Percentiles rank a stretch among this genome's conserved stretches.
Conservation (phyloP, 2,888 invertebrate genomes). For the Spisula solida region DNA sequence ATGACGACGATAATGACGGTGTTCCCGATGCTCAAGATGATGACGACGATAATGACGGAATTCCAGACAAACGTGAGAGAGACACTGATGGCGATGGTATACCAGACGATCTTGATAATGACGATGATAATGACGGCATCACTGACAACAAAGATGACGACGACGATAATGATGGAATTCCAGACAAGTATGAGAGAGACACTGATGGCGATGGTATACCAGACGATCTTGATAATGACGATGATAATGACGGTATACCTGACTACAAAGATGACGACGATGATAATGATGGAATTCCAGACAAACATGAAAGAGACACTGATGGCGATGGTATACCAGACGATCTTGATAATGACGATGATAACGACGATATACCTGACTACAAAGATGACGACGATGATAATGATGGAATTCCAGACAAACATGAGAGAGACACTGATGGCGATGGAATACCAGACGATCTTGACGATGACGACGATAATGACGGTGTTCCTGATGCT, state of each 20-base stretch:
- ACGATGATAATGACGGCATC: no score
- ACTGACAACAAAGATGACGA: no score
- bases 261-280: conserved; percentile 79
- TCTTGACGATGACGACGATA: conserved; percentile 78
- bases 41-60: no score
- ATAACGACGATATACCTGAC: conserved; percentile 83
- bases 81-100: no score
- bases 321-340: conserved; percentile 83
- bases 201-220: no score
- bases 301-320: conserved; percentile 75
- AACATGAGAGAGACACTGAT: conserved; percentile 74
- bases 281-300: conserved; percentile 83
- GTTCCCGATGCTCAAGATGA: no score
- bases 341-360: conserved; percentile 80
- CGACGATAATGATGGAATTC: no score
- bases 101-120: no score
- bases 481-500: conserved; percentile 80
- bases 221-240: no score
- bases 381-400: conserved; percentile 78
- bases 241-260: conserved; percentile 80
- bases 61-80: no score
- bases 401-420: conserved; percentile 75
- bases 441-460: conserved; percentile 81
- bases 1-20: no score
- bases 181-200: no score